These are phyloP conservation scores for Cuculus canorus DNA, from an alignment of 2,797 vertebrate species.

Conservation along the genomic window DNA sequence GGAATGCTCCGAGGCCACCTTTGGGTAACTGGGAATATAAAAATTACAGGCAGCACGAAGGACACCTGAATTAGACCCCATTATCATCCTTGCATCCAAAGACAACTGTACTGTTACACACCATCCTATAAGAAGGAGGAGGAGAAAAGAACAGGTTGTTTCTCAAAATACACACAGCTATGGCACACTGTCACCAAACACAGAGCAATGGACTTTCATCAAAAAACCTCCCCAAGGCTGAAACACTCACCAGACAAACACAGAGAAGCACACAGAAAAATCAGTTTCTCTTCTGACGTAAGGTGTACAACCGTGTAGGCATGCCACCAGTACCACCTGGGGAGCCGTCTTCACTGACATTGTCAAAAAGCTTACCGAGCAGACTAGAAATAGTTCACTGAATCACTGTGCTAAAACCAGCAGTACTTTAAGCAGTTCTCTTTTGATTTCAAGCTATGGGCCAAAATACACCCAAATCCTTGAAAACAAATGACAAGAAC, in stretches of 20 bases:
- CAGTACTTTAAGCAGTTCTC: not conserved
- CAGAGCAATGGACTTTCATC: not conserved
- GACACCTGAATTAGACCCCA: fast-evolving
- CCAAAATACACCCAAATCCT: not conserved
- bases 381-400: not conserved
- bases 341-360: not conserved
- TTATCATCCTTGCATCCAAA: not conserved
- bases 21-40: not conserved
- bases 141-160: not conserved
- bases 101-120: fast-evolving
- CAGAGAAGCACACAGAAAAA: not conserved
- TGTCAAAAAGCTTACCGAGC: not conserved
- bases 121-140: not conserved
- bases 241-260: not conserved
- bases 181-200: not conserved
- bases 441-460: not conserved
- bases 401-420: not conserved
- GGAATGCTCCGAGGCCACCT: not conserved
- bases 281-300: not conserved
- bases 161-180: not conserved
- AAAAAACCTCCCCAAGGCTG: not conserved
- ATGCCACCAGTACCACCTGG: not conserved
- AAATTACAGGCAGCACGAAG: not conserved
- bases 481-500: not conserved
- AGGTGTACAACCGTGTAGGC: fast-evolving